A percentile compares a stretch with the other conserved stretches of the same genome.
Evolutionary conservation across 2,797 vertebrate species (phyloP).

Genomic region (Pseudomugil tenellus): DNA sequence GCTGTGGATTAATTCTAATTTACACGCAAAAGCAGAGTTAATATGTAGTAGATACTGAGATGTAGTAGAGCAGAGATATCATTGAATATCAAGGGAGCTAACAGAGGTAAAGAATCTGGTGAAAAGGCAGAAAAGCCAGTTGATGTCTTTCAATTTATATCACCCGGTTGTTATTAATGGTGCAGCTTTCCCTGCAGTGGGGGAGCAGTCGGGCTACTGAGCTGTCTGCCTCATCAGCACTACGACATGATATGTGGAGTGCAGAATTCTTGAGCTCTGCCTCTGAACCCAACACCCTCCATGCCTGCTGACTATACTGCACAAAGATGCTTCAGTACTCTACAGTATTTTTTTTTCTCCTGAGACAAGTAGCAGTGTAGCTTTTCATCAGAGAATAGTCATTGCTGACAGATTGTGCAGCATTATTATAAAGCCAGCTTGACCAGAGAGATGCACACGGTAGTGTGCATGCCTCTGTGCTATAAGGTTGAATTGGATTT

Average conservation of each 20-base stretch:
- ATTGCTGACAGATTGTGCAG: slow-evolving; percentile 52
- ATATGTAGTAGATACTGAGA: slow-evolving; percentile 21
- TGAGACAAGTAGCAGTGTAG: slow-evolving; percentile 15
- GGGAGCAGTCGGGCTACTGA: slow-evolving; percentile 62
- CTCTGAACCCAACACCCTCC: slow-evolving; percentile 16
- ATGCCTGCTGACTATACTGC: slow-evolving; percentile 20
- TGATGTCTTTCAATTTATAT: slow-evolving; percentile 63
- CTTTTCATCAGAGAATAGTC: slow-evolving; percentile 18
- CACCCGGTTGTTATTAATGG: slow-evolving; percentile 76
- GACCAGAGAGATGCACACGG: slow-evolving; percentile 32
- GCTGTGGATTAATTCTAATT: slow-evolving; percentile 1
- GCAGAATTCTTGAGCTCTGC: slow-evolving; percentile 43
- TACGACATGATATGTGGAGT: slow-evolving; percentile 66
- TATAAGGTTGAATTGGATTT: slow-evolving; percentile 24
- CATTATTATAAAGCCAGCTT: slow-evolving; percentile 46
- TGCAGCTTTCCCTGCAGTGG: slow-evolving; percentile 66
- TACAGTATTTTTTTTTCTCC: slow-evolving; percentile 27
- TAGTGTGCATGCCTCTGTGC: slow-evolving; percentile 22
- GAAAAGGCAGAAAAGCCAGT: slow-evolving; percentile 64
- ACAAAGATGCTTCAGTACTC: slow-evolving; percentile 28
- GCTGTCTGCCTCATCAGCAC: slow-evolving; percentile 69
- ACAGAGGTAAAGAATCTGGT: slow-evolving; percentile 40
- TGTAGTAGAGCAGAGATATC: slow-evolving; percentile 31
- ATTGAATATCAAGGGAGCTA: slow-evolving; percentile 46
- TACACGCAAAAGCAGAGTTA: slow-evolving; percentile 13